phyloP scores from a whole-genome alignment of 2,888 invertebrate genomes.

The Cantharis nigra region DNA sequence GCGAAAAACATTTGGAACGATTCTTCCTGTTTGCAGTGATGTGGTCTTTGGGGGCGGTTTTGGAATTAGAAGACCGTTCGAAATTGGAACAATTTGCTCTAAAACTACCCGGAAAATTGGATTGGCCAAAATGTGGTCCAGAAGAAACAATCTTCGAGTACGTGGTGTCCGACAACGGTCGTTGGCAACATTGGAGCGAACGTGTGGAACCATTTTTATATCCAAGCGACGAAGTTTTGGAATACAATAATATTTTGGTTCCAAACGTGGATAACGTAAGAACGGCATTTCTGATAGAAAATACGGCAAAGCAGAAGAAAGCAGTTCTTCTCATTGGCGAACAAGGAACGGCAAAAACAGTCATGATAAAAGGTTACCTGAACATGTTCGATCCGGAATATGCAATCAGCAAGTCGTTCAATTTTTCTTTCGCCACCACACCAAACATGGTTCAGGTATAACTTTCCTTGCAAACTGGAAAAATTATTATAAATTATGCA shows the following conservation, averaged over 20 bases:
- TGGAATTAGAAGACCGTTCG: conserved; percentile 75
- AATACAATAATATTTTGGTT: conserved; percentile 81
- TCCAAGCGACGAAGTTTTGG: conserved; percentile 72
- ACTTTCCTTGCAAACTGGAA: not conserved
- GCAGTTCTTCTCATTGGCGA: conserved; percentile 86
- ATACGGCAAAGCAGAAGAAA: conserved; percentile 79
- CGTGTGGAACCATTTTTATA: conserved; percentile 75
- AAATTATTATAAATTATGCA: not conserved
- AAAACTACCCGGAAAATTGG: conserved; percentile 68
- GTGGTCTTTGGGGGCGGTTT: conserved; percentile 86
- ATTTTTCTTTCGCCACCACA: conserved; percentile 89
- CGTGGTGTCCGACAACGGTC: conserved; percentile 70
- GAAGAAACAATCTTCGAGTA: conserved; percentile 83
- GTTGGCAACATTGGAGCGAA: conserved; percentile 83
- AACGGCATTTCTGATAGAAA: conserved; percentile 80
- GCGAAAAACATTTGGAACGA: conserved; percentile 72
- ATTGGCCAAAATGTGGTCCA: conserved; percentile 74
- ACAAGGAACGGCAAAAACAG: conserved; percentile 90
- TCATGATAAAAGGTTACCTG: conserved; percentile 86
- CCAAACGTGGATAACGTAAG: conserved; percentile 90
- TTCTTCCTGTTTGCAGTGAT: conserved; percentile 80
- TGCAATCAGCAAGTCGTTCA: conserved; percentile 80
- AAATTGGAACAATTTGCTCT: conserved; percentile 74
- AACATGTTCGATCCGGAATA: conserved; percentile 75
- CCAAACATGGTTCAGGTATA: conserved; percentile 80